These are phyloP conservation scores for Podabrus alpinus DNA, from an alignment of 2,888 invertebrate genomes.

Conservation along the genomic window DNA sequence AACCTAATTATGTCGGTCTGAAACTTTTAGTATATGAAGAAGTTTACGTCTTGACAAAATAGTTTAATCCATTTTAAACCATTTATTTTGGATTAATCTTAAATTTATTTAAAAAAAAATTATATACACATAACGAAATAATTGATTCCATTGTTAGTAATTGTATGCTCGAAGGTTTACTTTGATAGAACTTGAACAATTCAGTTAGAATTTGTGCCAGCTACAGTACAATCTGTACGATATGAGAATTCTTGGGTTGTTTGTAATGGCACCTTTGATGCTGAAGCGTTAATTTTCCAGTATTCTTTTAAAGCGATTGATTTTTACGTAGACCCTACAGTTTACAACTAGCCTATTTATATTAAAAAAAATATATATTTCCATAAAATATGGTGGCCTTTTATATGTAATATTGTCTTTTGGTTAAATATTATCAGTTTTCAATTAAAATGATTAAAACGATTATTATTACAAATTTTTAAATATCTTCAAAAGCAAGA, in stretches of 20 bases:
- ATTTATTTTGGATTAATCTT: background rate
- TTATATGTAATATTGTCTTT: too few relatives aligned
- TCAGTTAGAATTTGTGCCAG: background rate
- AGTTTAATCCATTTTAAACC: background rate
- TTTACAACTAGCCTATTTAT: too few relatives aligned
- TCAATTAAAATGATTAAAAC: too few relatives aligned
- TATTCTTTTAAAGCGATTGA: background rate
- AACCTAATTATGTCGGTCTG: background rate
- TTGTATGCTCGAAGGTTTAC: background rate
- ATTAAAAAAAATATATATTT: too few relatives aligned
- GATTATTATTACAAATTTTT: too few relatives aligned
- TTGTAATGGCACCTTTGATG: background rate
- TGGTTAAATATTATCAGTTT: too few relatives aligned
- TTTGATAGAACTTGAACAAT: background rate
- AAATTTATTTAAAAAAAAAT: background rate
- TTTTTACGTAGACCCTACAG: background rate
- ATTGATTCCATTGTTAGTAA: background rate
- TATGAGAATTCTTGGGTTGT: background rate
- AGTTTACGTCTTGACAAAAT: too few relatives aligned
- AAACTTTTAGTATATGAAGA: background rate
- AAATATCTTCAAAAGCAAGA: too few relatives aligned
- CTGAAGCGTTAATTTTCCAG: background rate
- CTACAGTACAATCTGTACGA: background rate
- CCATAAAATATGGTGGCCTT: too few relatives aligned
- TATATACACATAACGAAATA: background rate